These are phyloP conservation scores for Amaurobius ferox DNA, from an alignment of 2,888 invertebrate genomes.

Conservation along the genomic window DNA sequence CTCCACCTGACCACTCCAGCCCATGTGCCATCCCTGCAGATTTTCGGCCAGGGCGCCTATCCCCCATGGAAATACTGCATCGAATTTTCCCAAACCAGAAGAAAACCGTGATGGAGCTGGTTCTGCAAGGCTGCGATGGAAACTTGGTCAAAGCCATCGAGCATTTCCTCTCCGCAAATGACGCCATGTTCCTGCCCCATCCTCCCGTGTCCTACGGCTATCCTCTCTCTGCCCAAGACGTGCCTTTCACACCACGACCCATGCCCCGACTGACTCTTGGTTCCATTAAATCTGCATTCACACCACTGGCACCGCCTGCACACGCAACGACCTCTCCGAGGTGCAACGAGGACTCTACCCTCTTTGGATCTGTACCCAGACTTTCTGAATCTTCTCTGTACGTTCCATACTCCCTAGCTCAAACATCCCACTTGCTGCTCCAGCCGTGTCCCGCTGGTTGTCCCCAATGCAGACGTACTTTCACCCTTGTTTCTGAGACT, in stretches of 20 bases:
- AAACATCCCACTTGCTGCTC: constrained; percentile 38
- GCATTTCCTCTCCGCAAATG: constrained; percentile 82
- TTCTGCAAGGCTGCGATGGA: constrained; percentile 93
- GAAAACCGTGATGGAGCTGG: constrained; percentile 86
- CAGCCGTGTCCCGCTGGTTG: constrained; percentile 73
- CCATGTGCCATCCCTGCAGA: constrained; percentile 69
- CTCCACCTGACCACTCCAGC: constrained; percentile 5
- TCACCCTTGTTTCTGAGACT: constrained; percentile 37
- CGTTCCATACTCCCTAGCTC: constrained; percentile 39
- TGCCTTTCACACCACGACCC: constrained; percentile 45
- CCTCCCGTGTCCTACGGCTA: constrained; percentile 40
- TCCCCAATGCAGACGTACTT: constrained; percentile 64
- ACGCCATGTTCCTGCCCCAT: constrained; percentile 68
- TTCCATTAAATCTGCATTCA: constrained; percentile 77
- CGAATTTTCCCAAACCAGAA: constrained; percentile 86
- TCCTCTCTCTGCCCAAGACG: constrained; percentile 28
- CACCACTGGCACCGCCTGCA: constrained; percentile 75
- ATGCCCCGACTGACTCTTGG: constrained; percentile 28
- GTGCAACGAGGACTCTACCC: constrained; percentile 71
- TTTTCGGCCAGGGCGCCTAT: constrained; percentile 72
- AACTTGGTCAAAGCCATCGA: constrained; percentile 93
- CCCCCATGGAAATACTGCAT: constrained; percentile 85
- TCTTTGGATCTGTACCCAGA: constrained; percentile 55
- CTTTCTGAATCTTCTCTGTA: constrained; percentile 57
- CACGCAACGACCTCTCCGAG: constrained; percentile 74